Percentiles rank a stretch among this genome's conserved stretches.
Conservation (phyloP, 2,113 vertebrate species). For the Peromyscus polionotus region DNA sequence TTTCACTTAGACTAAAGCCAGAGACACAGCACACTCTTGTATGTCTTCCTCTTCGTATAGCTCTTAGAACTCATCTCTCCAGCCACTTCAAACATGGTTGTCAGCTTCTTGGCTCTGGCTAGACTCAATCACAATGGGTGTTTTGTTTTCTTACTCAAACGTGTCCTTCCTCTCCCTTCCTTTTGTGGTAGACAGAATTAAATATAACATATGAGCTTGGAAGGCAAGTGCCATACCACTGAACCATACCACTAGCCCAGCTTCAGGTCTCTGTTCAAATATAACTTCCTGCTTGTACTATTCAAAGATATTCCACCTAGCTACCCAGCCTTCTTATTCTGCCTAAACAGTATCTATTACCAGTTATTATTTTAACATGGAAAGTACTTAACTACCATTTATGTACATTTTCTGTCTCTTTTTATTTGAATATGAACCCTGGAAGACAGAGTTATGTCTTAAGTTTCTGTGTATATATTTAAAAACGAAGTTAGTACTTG, state of each 20-base stretch:
- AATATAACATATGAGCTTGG: no score
- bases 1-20: neutral
- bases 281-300: neutral
- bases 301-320: no score
- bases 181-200: neutral
- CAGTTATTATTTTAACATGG: neutral
- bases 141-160: neutral
- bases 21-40: accelerated
- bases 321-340: neutral
- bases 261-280: neutral
- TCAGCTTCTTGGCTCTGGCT: neutral
- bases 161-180: neutral
- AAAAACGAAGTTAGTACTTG: no score
- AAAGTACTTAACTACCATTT: neutral
- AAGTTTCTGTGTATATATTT: neutral
- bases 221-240: neutral
- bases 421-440: neutral
- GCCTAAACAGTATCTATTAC: neutral
- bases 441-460: neutral
- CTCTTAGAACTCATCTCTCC: neutral
- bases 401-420: neutral
- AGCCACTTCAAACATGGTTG: neutral
- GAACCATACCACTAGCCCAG: neutral
- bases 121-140: neutral
- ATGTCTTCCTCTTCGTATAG: neutral